Evolutionary conservation across 2,888 invertebrate species (phyloP), one percentile per base, ranked within the genome.

Genomic region (Archaeoteleia sp.): DNA sequence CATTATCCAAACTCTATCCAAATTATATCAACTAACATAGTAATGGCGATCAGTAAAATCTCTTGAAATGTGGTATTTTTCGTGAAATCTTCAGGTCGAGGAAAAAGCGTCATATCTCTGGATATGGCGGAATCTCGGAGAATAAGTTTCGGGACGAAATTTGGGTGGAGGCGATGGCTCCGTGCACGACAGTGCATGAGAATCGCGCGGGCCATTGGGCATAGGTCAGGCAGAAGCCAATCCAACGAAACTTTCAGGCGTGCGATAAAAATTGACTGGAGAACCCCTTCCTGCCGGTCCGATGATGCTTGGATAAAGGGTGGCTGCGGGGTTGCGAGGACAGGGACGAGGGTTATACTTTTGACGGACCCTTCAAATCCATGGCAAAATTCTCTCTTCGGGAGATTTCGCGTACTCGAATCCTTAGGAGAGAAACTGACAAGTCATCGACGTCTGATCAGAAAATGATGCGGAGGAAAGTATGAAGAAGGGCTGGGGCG

Each of bases 221-320:
- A 80, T 83, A 82, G 82, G 83, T 82, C 83, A 81, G 81, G 83
- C 82, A 81, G 80, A 83, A 82, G 82, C 79, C 78, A 80, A 83
- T 82, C 77, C 77, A 68, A 72, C 77, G 74, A 78, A 81, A 82
- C 76, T 82, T 79, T 71, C 74, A 77, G 76, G 80, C 78, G 80
- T 79, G 79, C 77, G 81, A 82, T 81, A 81, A 83, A 83, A 82
- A 83, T 82, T 82, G 82, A 83, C 81, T 82, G 77, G 69, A 74
- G 75, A 71, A 70, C 57, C 72, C 71, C 65, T 67, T 66, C 57
- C 27, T 43, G 49, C 25, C 15, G 1, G 8, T 20, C 10, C 37
- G 8, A 39, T 40, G 34, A 54, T 46, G 25, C 23, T 46, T 13
- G 46, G 45, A 62, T 55, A 60, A 55, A 58, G 51, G 63, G 54